phyloP scores from a whole-genome alignment of 2,888 invertebrate species.

The Schrankia costaestrigalis region DNA sequence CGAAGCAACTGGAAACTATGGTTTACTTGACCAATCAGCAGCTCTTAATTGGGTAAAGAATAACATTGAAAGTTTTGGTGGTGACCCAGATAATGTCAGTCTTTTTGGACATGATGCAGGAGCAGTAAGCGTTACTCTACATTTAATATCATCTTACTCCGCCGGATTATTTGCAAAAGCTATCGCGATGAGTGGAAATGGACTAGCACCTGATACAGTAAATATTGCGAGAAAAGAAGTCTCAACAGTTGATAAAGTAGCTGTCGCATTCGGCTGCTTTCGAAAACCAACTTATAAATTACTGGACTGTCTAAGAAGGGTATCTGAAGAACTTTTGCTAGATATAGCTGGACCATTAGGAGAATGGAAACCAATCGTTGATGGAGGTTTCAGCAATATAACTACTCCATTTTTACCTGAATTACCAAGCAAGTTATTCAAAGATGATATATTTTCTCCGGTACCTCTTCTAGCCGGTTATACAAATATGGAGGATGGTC shows the following conservation, averaged over 20 bases:
- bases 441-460: constrained; percentile 82
- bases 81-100: constrained; percentile 87
- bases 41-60: constrained; percentile 88
- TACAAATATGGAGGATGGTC: constrained; percentile 90
- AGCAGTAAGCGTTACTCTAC: constrained; percentile 88
- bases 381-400: constrained; percentile 84
- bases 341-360: constrained; percentile 81
- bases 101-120: constrained; percentile 91
- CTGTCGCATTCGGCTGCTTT: constrained; percentile 84
- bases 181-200: constrained; percentile 90
- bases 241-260: constrained; percentile 82
- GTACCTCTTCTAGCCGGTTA: constrained; percentile 89
- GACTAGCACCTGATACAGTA: constrained; percentile 82
- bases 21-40: constrained; percentile 90
- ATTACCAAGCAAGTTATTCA: constrained; percentile 82
- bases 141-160: constrained; percentile 85
- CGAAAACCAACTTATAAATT: constrained; percentile 84
- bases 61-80: constrained; percentile 87
- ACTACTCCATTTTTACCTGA: constrained; percentile 84
- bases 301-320: constrained; percentile 85
- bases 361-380: constrained; percentile 90
- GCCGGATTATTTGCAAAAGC: constrained; percentile 86
- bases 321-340: constrained; percentile 81
- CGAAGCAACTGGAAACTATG: constrained; percentile 89
- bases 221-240: constrained; percentile 83